Base-by-base conservation (phyloP, 2,888 invertebrate species). In the Eilema griseolum region DNA sequence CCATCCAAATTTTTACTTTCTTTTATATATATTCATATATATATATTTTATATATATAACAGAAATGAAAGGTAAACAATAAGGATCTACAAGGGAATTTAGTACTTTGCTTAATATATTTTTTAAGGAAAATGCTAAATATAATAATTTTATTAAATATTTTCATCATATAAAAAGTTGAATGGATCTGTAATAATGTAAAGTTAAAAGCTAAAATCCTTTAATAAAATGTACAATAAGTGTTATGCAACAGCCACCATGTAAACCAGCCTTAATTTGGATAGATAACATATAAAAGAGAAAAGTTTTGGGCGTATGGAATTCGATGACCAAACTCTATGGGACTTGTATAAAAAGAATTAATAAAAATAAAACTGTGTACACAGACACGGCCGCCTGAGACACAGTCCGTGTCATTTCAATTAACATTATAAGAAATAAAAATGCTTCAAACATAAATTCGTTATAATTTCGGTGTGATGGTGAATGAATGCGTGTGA, bases 381-480 rank as follows among this genome's bases (percentile, higher is more conserved):
- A 84, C 73, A 81, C 82, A 83, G 76, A 77, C 71, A 75, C 61
- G 75, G 67, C 78, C 78, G 88, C 79, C 86, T 86, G 88, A 85
- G 89, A 90, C 90, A 90, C 88, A 85, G 88, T 75, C 85, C 87
- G 86, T 89, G 90, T 94, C 90, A 90, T 91, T 94, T 95, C 93
- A 94, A 95, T 95, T 94, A 94, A 91, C 90, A 90, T 92, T 89
- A 85, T 85, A 82, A 85, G 86, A 88, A 86, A 92, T 92, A 92
- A 90, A 91, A 91, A 90, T 88, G 82, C 86, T 86, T 71, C 80
- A 74, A 83, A 87, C 89, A 89, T 89, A 88, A 89, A 88, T 90
- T 89, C 80, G 83, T 86, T 88, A 86, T 87, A 85, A 89, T 88
- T 88, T 86, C 78, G 76, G 81, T 84, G 78, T 82, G 83, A 82